Conservation (phyloP, 2,888 invertebrate species). For the Xanthia icteritia region DNA sequence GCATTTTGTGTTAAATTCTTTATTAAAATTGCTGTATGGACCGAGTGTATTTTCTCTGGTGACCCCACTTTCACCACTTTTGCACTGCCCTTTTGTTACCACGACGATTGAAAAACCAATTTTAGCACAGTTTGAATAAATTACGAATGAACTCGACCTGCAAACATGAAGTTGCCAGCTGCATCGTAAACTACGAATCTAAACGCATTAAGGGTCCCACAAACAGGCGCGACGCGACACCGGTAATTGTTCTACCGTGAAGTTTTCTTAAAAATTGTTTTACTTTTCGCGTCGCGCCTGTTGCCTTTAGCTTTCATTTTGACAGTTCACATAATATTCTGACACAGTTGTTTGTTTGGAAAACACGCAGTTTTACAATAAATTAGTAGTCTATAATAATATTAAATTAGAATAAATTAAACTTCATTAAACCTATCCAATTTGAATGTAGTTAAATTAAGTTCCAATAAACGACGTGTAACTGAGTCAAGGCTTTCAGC, state of each 20-base stretch:
- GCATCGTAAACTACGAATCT: background rate
- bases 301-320: background rate
- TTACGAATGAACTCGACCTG: background rate
- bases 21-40: background rate
- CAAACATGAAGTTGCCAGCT: background rate
- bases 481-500: constrained; percentile 1
- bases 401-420: no score
- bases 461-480: background rate
- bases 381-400: no score
- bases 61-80: no score
- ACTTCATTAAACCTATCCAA: background rate
- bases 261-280: no score
- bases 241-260: no score
- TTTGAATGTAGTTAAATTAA: constrained; percentile 1
- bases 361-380: background rate
- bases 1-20: background rate
- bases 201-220: background rate
- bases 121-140: background rate
- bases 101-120: background rate
- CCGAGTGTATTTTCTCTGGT: background rate
- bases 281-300: no score
- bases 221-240: no score
- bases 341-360: background rate
- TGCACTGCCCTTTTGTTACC: background rate
- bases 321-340: background rate